phyloP scores from a whole-genome alignment of 2,113 vertebrate genomes.

The Tapirus terrestris region DNA sequence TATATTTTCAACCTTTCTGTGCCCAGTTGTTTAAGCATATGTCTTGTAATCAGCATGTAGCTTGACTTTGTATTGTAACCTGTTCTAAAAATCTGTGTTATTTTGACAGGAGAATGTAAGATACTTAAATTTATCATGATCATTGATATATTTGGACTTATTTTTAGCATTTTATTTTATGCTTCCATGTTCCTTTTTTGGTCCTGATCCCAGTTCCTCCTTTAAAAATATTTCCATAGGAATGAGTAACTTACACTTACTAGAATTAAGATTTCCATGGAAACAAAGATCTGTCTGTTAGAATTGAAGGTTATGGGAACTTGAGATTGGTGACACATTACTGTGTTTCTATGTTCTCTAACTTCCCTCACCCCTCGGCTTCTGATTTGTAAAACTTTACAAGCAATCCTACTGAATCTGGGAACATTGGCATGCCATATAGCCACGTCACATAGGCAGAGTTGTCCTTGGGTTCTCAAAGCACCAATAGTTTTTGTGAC shows the following conservation, averaged over 20 bases:
- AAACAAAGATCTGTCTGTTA: background rate
- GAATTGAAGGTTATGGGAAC: background rate
- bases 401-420: background rate
- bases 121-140: background rate
- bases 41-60: background rate
- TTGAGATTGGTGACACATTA: background rate
- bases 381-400: background rate
- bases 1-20: background rate
- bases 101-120: background rate
- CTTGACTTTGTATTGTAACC: background rate
- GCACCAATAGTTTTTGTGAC: background rate
- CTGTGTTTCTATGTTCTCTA: background rate
- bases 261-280: background rate
- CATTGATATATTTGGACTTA: background rate
- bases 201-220: background rate
- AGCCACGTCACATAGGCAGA: background rate
- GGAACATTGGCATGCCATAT: background rate
- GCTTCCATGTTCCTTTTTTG: background rate
- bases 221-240: constrained; percentile 18
- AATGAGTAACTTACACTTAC: constrained; percentile 14
- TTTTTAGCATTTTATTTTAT: background rate
- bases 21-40: background rate
- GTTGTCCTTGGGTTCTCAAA: background rate
- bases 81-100: background rate
- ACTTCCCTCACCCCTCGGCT: background rate